phyloP scores from a whole-genome alignment of 2,797 vertebrate species.

The Prionace glauca region DNA sequence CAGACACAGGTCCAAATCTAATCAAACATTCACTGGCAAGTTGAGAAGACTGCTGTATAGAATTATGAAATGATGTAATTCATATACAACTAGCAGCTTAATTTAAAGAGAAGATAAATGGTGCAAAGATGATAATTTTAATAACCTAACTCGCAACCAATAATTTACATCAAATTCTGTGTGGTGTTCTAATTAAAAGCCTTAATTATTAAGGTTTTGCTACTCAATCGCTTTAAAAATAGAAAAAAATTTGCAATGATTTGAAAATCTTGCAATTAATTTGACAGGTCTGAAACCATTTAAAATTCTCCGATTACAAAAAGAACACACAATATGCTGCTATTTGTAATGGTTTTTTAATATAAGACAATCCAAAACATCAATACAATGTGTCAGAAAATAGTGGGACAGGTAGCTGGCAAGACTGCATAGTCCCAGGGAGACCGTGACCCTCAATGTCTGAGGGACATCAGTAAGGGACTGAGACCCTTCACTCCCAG shows the following conservation, averaged over 20 bases:
- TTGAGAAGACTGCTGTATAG: not conserved
- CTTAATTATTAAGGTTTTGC: conserved; percentile 12
- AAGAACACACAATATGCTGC: not conserved
- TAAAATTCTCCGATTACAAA: not conserved
- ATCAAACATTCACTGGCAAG: not conserved
- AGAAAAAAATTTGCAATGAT: not conserved
- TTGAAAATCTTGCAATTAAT: not conserved
- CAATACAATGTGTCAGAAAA: not conserved
- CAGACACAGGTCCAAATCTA: not conserved
- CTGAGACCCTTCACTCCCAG: not conserved
- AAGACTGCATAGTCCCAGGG: not conserved
- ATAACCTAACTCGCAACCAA: conserved; percentile 17
- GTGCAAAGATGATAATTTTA: not conserved
- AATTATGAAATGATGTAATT: conserved; percentile 26
- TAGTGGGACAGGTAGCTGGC: not conserved
- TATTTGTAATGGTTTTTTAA: not conserved
- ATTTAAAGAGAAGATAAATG: conserved; percentile 32
- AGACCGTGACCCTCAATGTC: too few species aligned
- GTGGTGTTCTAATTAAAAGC: conserved; percentile 26
- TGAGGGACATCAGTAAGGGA: too few species aligned
- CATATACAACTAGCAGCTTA: not conserved
- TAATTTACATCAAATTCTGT: conserved; percentile 34
- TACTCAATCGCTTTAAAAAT: not conserved
- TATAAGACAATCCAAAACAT: not conserved
- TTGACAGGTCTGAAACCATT: not conserved